Evolutionary conservation across 2,797 vertebrate species (phyloP).

Genomic region (Thamnophis elegans): DNA sequence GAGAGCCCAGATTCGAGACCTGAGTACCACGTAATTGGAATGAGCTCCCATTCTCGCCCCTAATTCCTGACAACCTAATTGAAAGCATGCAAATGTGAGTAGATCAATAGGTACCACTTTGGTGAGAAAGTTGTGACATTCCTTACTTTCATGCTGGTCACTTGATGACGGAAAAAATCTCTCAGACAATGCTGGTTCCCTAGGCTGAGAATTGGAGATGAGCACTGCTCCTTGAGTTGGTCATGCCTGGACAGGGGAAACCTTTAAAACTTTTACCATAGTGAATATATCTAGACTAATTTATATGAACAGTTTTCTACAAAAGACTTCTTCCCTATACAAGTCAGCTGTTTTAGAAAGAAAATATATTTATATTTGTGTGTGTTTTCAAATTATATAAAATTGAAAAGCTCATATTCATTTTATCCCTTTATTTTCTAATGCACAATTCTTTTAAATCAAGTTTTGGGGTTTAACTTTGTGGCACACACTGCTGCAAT

Average conservation of each 20-base stretch:
- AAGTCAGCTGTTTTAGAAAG: not conserved
- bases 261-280: not conserved
- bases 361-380: not conserved
- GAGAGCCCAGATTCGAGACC: not conserved
- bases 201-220: not conserved
- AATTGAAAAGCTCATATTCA: not conserved
- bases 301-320: not conserved
- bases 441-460: not conserved
- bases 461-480: not conserved
- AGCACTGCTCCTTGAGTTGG: not conserved
- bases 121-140: not conserved
- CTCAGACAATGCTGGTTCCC: not conserved
- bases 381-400: not conserved
- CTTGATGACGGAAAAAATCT: not conserved
- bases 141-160: not conserved
- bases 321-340: not conserved
- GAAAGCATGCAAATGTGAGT: not conserved
- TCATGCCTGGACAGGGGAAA: not conserved
- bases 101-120: not conserved
- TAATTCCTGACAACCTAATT: not conserved
- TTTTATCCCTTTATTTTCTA: not conserved
- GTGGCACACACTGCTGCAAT: not conserved
- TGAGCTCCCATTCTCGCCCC: not conserved
- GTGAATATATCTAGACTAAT: not conserved
- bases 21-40: not conserved